Conservation (phyloP, 1,140 invertebrate genomes). For the fruit fly (Drosophila melanogaster) region DNA sequence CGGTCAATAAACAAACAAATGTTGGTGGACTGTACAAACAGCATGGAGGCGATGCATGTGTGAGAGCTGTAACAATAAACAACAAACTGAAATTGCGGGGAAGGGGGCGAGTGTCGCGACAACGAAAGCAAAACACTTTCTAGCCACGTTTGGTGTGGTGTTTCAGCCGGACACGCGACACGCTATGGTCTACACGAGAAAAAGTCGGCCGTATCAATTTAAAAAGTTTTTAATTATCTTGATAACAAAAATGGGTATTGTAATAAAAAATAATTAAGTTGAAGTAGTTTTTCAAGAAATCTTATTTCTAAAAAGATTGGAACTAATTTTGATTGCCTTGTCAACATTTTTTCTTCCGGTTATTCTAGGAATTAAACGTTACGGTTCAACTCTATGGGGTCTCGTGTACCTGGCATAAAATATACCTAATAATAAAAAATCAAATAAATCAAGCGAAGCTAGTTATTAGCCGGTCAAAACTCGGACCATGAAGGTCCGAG, state of each 20-base stretch:
- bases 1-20: constrained; percentile 84
- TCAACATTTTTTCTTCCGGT: not conserved
- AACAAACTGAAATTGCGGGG: constrained; percentile 49
- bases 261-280: not conserved
- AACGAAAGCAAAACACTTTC: constrained; percentile 51
- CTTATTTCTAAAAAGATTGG: not conserved
- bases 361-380: not conserved
- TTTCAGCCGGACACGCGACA: constrained; percentile 53
- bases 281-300: not conserved
- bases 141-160: constrained; percentile 57
- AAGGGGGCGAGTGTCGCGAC: constrained; percentile 19
- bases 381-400: constrained; percentile 39
- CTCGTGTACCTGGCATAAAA: constrained; percentile 67
- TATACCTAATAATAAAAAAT: constrained; percentile 80
- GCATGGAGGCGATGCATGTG: constrained; percentile 44
- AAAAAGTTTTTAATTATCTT: not conserved
- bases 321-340: not conserved
- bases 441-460: constrained; percentile 76
- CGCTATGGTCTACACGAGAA: constrained; percentile 27
- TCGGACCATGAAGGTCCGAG: constrained; percentile 5
- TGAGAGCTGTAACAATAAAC: constrained; percentile 74
- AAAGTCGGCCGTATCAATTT: not conserved
- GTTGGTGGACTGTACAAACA: constrained; percentile 73
- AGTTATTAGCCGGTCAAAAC: constrained; percentile 64
- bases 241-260: not conserved